These are phyloP conservation scores for Drosophila repletoides DNA, from an alignment of 1,140 invertebrate genomes.

Conservation along the genomic window DNA sequence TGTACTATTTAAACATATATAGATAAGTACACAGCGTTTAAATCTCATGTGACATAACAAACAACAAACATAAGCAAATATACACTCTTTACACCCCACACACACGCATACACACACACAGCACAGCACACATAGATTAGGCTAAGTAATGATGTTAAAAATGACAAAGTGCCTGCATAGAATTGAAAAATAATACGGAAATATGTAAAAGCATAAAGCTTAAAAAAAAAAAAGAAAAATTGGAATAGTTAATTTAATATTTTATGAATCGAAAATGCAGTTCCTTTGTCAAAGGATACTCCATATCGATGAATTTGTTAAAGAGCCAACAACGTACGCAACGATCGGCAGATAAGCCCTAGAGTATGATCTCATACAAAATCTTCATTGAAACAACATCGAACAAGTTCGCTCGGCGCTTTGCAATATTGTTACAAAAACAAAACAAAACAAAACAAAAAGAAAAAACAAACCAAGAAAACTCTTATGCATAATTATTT, in stretches of 20 bases:
- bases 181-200: conserved; percentile 34
- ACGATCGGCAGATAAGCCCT: conserved; percentile 10
- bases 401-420: background rate
- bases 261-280: conserved; percentile 1
- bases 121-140: conserved; percentile 34
- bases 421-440: conserved; percentile 53
- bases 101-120: conserved; percentile 3
- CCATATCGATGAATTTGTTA: conserved; percentile 6
- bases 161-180: conserved; percentile 88
- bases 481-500: conserved; percentile 64
- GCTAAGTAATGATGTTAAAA: conserved; percentile 85
- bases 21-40: conserved; percentile 28
- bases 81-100: conserved; percentile 17
- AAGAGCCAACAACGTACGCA: background rate
- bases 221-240: no score
- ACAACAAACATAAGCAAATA: conserved; percentile 14
- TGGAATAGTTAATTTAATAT: conserved; percentile 28
- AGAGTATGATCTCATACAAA: conserved; percentile 69
- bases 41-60: conserved; percentile 57
- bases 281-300: no score
- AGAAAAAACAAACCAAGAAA: conserved; percentile 8
- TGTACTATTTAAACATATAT: conserved; percentile 9
- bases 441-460: conserved; percentile 31
- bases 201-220: conserved; percentile 36
- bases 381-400: conserved; percentile 30